Evolutionary conservation across 2,797 vertebrate genomes (phyloP).

Genomic region (Antrozous pallidus): DNA sequence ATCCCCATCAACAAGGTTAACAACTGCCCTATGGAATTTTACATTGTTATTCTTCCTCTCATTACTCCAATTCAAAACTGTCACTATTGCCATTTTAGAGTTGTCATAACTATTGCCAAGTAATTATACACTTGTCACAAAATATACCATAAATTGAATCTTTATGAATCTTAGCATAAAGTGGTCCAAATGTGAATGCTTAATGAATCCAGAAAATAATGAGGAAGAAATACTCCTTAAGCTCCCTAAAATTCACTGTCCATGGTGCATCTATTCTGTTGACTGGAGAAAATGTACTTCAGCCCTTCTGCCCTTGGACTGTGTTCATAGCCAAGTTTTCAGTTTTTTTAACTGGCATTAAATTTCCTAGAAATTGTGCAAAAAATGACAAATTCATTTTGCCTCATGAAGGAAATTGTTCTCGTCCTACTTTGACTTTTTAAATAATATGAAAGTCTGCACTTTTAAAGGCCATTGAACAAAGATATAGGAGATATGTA

Average conservation of each 20-base stretch:
- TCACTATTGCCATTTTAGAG: constrained; percentile 55
- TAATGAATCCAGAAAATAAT: constrained; percentile 70
- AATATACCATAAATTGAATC: constrained; percentile 58
- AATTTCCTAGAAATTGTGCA: constrained; percentile 58
- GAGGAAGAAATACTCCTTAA: constrained; percentile 47
- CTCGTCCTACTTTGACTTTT: constrained; percentile 43
- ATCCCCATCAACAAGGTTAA: constrained; percentile 48
- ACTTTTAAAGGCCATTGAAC: background rate
- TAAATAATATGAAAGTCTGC: constrained; percentile 13
- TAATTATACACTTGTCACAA: constrained; percentile 66
- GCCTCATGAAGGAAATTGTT: constrained; percentile 50
- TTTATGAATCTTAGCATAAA: constrained; percentile 39
- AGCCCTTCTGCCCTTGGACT: constrained; percentile 63
- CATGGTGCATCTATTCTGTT: constrained; percentile 50
- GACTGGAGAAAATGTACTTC: constrained; percentile 50
- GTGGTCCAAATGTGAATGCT: constrained; percentile 54
- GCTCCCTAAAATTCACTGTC: constrained; percentile 42
- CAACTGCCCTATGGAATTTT: constrained; percentile 53
- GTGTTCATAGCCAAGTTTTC: constrained; percentile 67
- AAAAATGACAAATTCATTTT: constrained; percentile 69
- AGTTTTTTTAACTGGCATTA: constrained; percentile 52
- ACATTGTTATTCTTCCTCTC: constrained; percentile 35
- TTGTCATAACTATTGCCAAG: constrained; percentile 57
- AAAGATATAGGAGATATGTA: constrained; percentile 19
- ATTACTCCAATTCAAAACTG: constrained; percentile 53